Evolutionary conservation across 2,888 invertebrate genomes (phyloP).

Genomic region (Cosmia pyralina): DNA sequence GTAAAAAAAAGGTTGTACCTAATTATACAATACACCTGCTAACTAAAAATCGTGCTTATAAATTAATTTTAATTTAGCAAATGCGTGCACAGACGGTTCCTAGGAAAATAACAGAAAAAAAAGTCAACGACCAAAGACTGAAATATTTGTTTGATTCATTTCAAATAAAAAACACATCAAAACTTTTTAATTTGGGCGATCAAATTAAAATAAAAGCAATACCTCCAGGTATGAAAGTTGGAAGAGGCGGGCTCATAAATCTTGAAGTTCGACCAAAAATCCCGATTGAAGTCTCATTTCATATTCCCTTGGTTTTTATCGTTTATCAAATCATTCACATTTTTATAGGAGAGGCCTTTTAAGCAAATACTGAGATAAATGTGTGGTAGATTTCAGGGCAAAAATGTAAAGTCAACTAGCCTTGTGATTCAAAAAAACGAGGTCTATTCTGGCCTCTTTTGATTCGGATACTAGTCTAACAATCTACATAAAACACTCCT

Average conservation of each 20-base stretch:
- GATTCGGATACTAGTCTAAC: neutral
- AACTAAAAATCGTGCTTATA: neutral
- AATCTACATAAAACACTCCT: neutral
- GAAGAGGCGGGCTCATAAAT: constrained; percentile 56
- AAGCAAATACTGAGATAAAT: constrained; percentile 16
- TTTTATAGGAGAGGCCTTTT: constrained; percentile 18
- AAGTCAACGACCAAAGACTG: neutral
- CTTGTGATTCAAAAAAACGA: neutral
- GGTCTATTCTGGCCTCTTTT: neutral
- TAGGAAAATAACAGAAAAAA: neutral
- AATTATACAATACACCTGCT: neutral
- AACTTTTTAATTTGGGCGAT: constrained; percentile 43
- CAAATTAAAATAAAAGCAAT: constrained; percentile 58
- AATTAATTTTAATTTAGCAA: neutral
- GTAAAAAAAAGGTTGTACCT: neutral
- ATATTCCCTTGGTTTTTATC: constrained; percentile 69
- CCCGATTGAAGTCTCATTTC: constrained; percentile 70
- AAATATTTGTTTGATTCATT: neutral
- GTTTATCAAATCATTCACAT: constrained; percentile 60
- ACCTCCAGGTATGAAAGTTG: constrained; percentile 60
- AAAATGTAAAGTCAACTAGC: neutral
- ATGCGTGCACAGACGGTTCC: neutral
- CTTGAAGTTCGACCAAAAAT: constrained; percentile 65
- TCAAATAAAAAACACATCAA: constrained; percentile 21
- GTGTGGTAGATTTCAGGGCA: neutral